Conservation (phyloP, 2,113 vertebrate genomes). For the Trogon surrucura region DNA sequence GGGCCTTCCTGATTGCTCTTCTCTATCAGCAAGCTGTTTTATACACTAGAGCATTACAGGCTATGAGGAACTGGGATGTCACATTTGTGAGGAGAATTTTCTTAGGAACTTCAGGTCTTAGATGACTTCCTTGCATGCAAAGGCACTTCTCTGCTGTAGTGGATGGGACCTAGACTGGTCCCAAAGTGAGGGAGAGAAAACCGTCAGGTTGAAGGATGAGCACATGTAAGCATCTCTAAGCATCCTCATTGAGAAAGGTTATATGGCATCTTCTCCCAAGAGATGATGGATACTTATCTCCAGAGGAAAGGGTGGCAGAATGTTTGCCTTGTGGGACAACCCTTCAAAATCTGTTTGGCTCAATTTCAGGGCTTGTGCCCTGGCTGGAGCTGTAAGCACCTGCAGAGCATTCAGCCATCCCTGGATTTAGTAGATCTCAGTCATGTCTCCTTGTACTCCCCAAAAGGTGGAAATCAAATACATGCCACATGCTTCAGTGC, state of each 20-base stretch:
- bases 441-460: constrained; percentile 12
- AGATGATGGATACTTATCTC: rapidly evolving
- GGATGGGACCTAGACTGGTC: background rate
- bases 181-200: background rate
- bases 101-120: background rate
- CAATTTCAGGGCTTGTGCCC: background rate
- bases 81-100: background rate
- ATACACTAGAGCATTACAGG: rapidly evolving
- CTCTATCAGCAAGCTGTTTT: background rate
- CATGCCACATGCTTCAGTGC: constrained; percentile 20
- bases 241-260: background rate
- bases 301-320: rapidly evolving
- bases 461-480: constrained; percentile 49
- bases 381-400: background rate
- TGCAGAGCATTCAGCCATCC: background rate
- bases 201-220: rapidly evolving
- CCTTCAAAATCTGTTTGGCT: background rate
- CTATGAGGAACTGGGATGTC: background rate
- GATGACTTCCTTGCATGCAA: too few species aligned
- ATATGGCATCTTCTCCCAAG: background rate
- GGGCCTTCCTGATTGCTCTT: background rate
- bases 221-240: background rate
- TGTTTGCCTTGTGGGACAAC: background rate
- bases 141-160: background rate
- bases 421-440: constrained; percentile 34